Base-by-base conservation (phyloP, 2,113 vertebrate genomes). In the Stegastes partitus region DNA sequence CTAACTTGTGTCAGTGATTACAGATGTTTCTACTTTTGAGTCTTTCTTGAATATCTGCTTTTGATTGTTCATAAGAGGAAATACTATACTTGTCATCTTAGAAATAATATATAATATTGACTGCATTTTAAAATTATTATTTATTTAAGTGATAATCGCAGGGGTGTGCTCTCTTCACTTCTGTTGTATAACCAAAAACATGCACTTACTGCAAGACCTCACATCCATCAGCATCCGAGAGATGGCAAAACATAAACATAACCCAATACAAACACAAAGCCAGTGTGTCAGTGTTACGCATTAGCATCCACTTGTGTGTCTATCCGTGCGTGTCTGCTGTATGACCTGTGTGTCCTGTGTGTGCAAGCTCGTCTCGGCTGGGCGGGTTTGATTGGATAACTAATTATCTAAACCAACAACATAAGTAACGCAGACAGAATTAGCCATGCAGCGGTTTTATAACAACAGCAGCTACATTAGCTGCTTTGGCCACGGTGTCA, bases 401-500 rank as follows among this genome's bases (percentile, higher is more conserved):
- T 49, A 15, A 68, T 63, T n/a, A 55, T 58, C 34, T 81, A 61
- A 18, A 47, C 12, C 11, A n/a, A 28, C 19, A 55, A 49, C 16
- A 49, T 15, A 49, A 7, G 39, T 15, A 42, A 49, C 22, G 26
- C 19, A 39, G 2, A 12, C 47, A 21, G 0, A 18, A 21, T n/a
- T 21, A 58, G 61, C 19, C 19, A 3, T 4, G 25, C 66, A 72
- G 54, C 19, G 39, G 22, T 21, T 70, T 31, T 21, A 21, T 5
- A n/a, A 44, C 11, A 31, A 15, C 7, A 19, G 0, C 11, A 58
- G 64, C 68, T 42, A 26, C 47, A 31, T 79, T 76, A 79, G 84
- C 84, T 18, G 23, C 34, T 59, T 55, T 56, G 50, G 53, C 76
- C 15, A 1, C 26, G 51, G 22, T 68, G 73, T 54, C 72, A 63